Percentiles rank a stretch among this genome's conserved stretches.
Evolutionary conservation across 2,888 invertebrate species (phyloP).

Genomic region (Drosophila kambysellisi): DNA sequence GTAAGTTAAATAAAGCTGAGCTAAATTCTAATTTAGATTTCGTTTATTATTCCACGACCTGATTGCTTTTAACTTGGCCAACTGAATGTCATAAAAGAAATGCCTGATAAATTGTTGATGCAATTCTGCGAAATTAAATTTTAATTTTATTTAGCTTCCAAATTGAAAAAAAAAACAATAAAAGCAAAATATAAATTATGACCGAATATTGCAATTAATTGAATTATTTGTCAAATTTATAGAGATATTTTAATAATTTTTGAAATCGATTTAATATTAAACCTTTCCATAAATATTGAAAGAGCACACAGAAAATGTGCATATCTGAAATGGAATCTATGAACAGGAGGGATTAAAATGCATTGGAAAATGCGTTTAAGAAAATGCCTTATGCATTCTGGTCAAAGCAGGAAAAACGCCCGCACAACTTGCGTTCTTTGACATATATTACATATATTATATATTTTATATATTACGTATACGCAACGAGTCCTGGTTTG

Average conservation of each 20-base stretch:
- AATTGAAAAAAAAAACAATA: not conserved
- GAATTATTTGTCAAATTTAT: not conserved
- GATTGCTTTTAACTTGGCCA: constrained; percentile 30
- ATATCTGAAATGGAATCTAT: not conserved
- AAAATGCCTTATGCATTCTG: constrained; percentile 51
- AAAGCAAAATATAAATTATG: not conserved
- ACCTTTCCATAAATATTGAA: constrained; percentile 11
- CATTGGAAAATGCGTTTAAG: constrained; percentile 47
- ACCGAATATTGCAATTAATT: not conserved
- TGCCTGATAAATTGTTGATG: not conserved
- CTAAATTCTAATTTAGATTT: constrained; percentile 66
- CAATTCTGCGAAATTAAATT: not conserved
- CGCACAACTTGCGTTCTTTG: constrained; percentile 41
- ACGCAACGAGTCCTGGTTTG: constrained; percentile 47
- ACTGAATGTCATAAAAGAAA: constrained; percentile 1
- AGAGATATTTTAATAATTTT: not conserved
- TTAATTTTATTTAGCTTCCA: not conserved
- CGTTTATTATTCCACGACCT: constrained; percentile 42
- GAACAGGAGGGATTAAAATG: constrained; percentile 31
- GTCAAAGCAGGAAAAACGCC: constrained; percentile 29
- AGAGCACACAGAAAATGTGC: constrained; percentile 5
- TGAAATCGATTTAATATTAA: not conserved
- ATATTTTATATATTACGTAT: constrained; percentile 50
- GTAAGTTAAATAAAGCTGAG: constrained; percentile 52
- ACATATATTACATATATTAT: constrained; percentile 10